phyloP scores from a whole-genome alignment of 2,888 invertebrate species.

The Thalpophila matura region DNA sequence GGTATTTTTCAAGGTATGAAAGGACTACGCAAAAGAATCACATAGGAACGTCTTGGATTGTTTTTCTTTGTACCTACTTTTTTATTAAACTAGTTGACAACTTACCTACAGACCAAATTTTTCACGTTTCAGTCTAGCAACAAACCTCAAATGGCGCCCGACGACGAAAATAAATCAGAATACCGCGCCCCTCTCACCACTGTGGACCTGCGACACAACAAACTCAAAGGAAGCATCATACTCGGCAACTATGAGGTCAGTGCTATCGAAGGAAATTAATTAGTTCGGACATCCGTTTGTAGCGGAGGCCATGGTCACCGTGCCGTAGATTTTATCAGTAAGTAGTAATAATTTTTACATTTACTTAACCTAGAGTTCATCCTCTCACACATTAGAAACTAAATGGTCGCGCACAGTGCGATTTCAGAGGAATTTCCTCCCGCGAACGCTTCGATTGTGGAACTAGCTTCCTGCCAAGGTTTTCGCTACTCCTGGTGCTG shows the following conservation, averaged over 20 bases:
- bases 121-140: slow-evolving; percentile 71
- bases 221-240: slow-evolving; percentile 95
- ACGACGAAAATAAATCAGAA: slow-evolving; percentile 81
- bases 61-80: too few relatives aligned
- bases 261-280: slow-evolving; percentile 43
- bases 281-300: slow-evolving; percentile 44
- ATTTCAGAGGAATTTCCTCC: too few relatives aligned
- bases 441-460: too few relatives aligned
- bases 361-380: slow-evolving; percentile 28
- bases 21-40: too few relatives aligned
- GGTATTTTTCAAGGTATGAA: too few relatives aligned
- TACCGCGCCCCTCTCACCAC: slow-evolving; percentile 91
- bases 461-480: too few relatives aligned
- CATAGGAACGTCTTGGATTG: too few relatives aligned
- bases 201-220: slow-evolving; percentile 94
- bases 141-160: slow-evolving; percentile 77
- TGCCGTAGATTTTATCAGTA: slow-evolving; percentile 38
- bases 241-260: slow-evolving; percentile 96
- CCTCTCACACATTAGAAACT: too few relatives aligned
- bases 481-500: too few relatives aligned
- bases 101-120: neutral
- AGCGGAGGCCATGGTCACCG: slow-evolving; percentile 44
- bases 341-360: slow-evolving; percentile 7
- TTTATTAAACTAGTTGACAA: too few relatives aligned
- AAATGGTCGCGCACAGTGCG: too few relatives aligned